phyloP scores from a whole-genome alignment of 2,113 vertebrate species.

The Sinocyclocheilus anophthalmus region DNA sequence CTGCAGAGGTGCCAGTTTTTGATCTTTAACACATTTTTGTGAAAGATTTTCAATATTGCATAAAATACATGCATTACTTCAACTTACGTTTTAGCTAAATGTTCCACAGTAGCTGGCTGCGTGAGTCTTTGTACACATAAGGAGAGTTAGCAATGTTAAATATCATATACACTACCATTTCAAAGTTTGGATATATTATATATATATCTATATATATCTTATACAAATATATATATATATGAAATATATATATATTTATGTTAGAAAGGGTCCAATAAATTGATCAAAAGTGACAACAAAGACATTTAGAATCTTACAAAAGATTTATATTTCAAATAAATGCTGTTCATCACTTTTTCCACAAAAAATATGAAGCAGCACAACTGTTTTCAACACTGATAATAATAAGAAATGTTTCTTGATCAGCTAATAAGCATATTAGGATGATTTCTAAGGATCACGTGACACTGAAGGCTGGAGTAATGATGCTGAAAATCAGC shows the following conservation, averaged over 20 bases:
- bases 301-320: no score
- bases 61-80: background rate
- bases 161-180: background rate
- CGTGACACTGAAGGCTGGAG: background rate
- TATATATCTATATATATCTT: no score
- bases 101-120: background rate
- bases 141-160: background rate
- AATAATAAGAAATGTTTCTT: background rate
- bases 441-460: background rate
- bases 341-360: no score
- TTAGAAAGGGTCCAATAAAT: background rate
- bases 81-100: background rate
- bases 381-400: background rate
- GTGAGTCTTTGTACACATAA: no score
- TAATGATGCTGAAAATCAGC: background rate
- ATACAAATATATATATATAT: no score
- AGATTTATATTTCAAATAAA: no score
- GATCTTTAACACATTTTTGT: background rate
- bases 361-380: no score
- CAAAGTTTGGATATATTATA: no score
- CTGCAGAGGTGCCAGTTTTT: background rate
- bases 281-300: no score
- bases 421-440: background rate
- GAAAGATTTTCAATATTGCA: background rate
- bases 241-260: background rate